Evolutionary conservation across 2,888 invertebrate species (phyloP), one percentile per base, ranked within the genome.

Genomic region (Rosalia funebris): DNA sequence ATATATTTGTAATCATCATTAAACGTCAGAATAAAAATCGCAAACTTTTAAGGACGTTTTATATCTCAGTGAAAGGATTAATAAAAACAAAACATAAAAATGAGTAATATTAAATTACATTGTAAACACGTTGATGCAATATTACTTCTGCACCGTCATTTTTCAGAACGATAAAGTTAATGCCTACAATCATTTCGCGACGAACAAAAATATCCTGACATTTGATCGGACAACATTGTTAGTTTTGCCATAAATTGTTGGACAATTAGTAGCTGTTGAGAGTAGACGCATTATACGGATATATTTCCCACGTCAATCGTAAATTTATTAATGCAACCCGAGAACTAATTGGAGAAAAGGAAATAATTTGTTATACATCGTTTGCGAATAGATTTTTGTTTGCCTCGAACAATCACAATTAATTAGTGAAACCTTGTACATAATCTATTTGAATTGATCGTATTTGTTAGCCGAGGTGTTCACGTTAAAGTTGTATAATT

Each of bases 171-270:
- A 50, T 50, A 50, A 50, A 50, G 31, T 41, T n/a, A 48, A 25
- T 31, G 53, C 53, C 53, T 53, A 53, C 53, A 42, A 31, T 41
- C 16, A 20, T 20, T 34, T 39, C 39, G 31, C 3, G 32, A 10
- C 39, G 20, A 25, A 32, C 53, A 42, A 42, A 53, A 42, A 41
- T 53, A 53, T 32, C 31, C 15, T 32, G 53, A 53, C 42, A 42
- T 42, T 53, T 32, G 37, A 41, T 53, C 53, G 32, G 53, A 53
- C 53, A 50, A 37, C 50, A 42, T 50, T 32, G 42, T 53, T 53
- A 19, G 32, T 31, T 42, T 42, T 17, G 34, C 53, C 31, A 42
- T 53, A 53, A 50, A 50, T 36, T 50, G 20, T 39, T 12, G 25
- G 39, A 42, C 42, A 42, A 53, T 53, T 53, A 53, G 53, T 42